phyloP scores from a whole-genome alignment of 2,888 invertebrate species.

The Tuta absoluta region DNA sequence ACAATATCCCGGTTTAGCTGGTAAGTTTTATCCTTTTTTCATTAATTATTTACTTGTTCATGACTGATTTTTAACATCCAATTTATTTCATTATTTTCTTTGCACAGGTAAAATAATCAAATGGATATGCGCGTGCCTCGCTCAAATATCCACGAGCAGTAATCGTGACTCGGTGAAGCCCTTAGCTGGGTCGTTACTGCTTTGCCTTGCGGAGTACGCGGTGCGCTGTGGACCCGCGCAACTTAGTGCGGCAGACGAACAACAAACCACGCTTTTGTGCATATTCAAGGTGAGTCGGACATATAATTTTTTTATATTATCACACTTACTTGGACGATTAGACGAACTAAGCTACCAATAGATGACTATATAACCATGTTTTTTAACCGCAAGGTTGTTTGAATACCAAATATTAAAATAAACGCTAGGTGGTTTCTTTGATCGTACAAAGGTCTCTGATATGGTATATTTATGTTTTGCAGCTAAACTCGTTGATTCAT shows the following conservation, averaged over 20 bases:
- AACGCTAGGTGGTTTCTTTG: too few relatives aligned
- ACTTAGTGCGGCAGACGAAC: constrained; percentile 48
- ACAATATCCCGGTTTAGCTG: constrained; percentile 86
- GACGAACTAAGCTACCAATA: too few relatives aligned
- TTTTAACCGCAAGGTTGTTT: too few relatives aligned
- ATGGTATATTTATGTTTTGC: too few relatives aligned
- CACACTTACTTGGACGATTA: too few relatives aligned
- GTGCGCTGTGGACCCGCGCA: constrained; percentile 89
- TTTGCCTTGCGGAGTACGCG: constrained; percentile 96
- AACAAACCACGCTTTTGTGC: constrained; percentile 17
- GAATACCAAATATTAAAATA: too few relatives aligned
- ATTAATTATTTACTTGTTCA: too few relatives aligned
- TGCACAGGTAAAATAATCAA: constrained; percentile 78
- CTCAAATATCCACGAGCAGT: constrained; percentile 73
- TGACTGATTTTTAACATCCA: too few relatives aligned
- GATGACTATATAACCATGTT: too few relatives aligned
- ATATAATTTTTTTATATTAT: too few relatives aligned
- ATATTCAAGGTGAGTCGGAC: neutral
- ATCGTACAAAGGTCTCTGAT: too few relatives aligned
- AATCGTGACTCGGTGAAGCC: constrained; percentile 84
- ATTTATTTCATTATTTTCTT: neutral
- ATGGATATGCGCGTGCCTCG: constrained; percentile 79
- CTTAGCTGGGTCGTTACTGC: constrained; percentile 89
- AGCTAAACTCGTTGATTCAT: too few relatives aligned
- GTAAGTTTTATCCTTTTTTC: constrained; percentile 66